Percentiles rank a stretch among this genome's conserved stretches.
Conservation (phyloP, 2,888 invertebrate species). For the Caenorhabditis angaria region DNA sequence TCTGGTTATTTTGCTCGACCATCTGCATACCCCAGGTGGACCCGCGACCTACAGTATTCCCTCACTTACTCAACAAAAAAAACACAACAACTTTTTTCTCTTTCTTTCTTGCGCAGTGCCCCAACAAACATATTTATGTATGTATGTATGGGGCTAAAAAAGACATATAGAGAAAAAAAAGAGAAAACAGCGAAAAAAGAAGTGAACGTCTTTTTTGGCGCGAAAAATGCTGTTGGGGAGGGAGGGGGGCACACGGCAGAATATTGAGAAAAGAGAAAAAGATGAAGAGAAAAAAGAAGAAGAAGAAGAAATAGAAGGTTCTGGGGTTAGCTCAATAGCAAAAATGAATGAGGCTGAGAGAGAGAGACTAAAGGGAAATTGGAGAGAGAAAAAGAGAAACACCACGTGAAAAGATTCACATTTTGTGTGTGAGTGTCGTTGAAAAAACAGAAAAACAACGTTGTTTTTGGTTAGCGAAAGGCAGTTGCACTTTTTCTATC, state of each 20-base stretch:
- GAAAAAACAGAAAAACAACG: conserved; percentile 4
- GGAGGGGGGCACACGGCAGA: not conserved
- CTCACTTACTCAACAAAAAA: not conserved
- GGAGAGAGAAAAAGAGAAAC: not conserved
- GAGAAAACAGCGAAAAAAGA: not conserved
- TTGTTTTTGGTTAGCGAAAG: not conserved
- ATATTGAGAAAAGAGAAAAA: too few species aligned
- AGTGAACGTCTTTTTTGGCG: conserved; percentile 1
- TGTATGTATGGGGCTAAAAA: not conserved
- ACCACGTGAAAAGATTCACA: not conserved
- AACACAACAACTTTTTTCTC: too few species aligned
- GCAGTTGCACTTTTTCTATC: not conserved
- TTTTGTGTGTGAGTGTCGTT: not conserved
- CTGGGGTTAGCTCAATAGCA: not conserved
- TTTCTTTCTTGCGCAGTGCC: too few species aligned
- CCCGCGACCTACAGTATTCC: too few species aligned
- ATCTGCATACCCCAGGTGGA: too few species aligned
- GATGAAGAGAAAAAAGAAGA: not conserved
- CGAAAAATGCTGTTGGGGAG: not conserved
- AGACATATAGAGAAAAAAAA: not conserved
- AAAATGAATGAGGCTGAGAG: too few species aligned
- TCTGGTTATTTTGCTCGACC: too few species aligned
- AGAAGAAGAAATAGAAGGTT: not conserved
- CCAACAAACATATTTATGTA: conserved; percentile 4
- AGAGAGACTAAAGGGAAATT: not conserved